Conservation (phyloP, 2,113 vertebrate genomes). For the Hippolais icterina region DNA sequence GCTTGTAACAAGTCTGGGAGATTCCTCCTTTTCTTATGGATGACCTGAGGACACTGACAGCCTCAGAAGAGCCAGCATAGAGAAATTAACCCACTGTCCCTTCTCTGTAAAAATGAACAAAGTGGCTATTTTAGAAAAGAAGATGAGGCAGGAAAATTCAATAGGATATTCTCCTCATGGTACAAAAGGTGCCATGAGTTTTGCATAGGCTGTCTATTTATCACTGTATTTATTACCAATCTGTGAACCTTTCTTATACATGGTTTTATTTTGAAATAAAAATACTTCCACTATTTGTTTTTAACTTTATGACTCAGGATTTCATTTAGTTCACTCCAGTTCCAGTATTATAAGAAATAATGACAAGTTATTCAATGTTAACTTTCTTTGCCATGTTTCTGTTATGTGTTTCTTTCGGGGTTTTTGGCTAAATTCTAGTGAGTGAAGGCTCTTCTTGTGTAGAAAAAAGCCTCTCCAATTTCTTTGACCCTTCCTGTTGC, state of each 20-base stretch:
- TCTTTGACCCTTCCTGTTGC: neutral
- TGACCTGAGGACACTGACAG: neutral
- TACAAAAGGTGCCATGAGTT: neutral
- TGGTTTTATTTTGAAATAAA: neutral
- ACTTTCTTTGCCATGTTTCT: neutral
- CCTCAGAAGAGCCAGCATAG: neutral
- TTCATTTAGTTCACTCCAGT: neutral
- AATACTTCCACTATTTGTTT: neutral
- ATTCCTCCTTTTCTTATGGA: neutral
- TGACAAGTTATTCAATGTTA: neutral
- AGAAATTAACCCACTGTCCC: neutral
- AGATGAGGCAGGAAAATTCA: neutral
- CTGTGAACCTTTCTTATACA: neutral
- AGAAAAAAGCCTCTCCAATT: neutral
- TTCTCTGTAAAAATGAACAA: neutral
- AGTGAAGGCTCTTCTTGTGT: neutral
- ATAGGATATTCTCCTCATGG: neutral
- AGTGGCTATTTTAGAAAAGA: neutral
- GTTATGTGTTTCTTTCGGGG: neutral
- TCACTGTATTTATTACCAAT: neutral
- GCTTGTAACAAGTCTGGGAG: neutral
- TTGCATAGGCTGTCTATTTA: neutral
- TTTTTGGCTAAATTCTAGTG: neutral
- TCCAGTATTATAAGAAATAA: neutral
- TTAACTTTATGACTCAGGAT: neutral